phyloP scores from a whole-genome alignment of 2,113 vertebrate genomes.

The Toxostoma redivivum region DNA sequence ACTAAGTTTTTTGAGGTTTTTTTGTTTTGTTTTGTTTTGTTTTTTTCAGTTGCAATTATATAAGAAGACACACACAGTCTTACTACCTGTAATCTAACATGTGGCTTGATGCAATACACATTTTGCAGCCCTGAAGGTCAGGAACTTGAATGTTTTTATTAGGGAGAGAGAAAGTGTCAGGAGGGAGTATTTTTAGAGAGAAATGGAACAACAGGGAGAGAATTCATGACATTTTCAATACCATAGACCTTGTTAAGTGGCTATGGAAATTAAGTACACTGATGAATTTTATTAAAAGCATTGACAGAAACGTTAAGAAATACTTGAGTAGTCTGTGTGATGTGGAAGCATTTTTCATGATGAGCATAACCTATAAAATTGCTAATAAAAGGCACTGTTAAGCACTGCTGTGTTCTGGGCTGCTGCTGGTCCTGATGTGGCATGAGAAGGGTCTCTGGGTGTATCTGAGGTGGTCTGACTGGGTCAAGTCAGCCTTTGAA shows the following conservation, averaged over 20 bases:
- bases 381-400: not conserved
- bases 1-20: not conserved
- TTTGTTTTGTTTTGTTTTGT: not conserved
- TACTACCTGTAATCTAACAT: not conserved
- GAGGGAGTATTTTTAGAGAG: not conserved
- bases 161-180: not conserved
- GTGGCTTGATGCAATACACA: not conserved
- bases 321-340: not conserved
- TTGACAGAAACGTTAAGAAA: not conserved
- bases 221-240: not conserved
- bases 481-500: not conserved
- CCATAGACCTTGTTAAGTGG: not conserved
- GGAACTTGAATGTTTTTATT: not conserved
- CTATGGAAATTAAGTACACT: not conserved
- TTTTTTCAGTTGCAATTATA: not conserved
- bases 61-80: slow-evolving; percentile 19
- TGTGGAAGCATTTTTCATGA: not conserved
- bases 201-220: not conserved
- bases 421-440: not conserved
- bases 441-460: not conserved
- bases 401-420: not conserved
- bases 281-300: not conserved
- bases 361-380: not conserved
- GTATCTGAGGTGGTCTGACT: not conserved
- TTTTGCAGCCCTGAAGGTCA: slow-evolving; percentile 10